These are phyloP conservation scores for Oxyruncus cristatus DNA, from an alignment of 2,113 vertebrate genomes.

Conservation along the genomic window DNA sequence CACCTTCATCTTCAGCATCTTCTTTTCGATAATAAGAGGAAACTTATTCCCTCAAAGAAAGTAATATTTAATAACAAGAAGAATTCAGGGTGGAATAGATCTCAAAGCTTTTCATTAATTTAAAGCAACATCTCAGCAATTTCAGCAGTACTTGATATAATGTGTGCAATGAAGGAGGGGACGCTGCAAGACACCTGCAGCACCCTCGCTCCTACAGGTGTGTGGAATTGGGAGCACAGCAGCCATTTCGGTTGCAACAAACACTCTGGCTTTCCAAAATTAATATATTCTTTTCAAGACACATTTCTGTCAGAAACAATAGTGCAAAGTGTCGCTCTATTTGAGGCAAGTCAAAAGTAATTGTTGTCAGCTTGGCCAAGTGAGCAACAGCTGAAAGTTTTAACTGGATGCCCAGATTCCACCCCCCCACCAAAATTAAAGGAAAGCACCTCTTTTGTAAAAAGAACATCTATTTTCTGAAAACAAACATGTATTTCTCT, in stretches of 20 bases:
- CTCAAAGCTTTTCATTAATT: background rate
- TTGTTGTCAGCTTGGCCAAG: background rate
- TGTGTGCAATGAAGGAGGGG: background rate
- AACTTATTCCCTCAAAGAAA: background rate
- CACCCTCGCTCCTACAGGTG: background rate
- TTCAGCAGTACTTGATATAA: background rate
- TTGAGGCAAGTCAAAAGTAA: background rate
- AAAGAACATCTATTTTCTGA: background rate
- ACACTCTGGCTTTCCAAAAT: background rate
- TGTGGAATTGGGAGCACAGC: background rate
- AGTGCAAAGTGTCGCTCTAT: background rate
- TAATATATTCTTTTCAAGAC: background rate
- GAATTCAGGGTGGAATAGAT: background rate
- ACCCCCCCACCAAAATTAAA: background rate
- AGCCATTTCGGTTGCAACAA: background rate
- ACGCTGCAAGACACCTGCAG: background rate
- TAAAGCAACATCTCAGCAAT: background rate
- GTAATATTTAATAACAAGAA: background rate
- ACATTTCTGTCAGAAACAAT: background rate
- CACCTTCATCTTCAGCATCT: background rate
- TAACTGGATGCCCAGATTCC: background rate
- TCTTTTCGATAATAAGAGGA: background rate
- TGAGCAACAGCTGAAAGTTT: background rate
- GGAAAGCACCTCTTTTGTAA: background rate
- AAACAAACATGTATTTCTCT: background rate